Percentiles rank a stretch among this genome's conserved stretches.
Conservation (phyloP, 2,888 invertebrate genomes). For the Acrobasis suavella region DNA sequence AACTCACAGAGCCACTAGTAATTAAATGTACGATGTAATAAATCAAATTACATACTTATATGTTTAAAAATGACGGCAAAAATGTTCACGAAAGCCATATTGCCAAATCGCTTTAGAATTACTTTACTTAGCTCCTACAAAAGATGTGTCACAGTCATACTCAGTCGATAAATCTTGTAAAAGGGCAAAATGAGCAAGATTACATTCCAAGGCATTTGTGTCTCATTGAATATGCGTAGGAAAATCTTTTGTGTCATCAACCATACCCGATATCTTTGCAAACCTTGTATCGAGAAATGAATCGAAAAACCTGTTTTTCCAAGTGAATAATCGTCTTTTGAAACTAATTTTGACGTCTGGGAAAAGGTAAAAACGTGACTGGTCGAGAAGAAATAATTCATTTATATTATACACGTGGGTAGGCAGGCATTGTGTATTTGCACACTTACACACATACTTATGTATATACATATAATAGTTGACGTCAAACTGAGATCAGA, state of each 20-base stretch:
- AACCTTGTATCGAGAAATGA: neutral
- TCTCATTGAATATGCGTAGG: slow-evolving; percentile 2
- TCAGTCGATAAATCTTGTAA: neutral
- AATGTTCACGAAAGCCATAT: neutral
- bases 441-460: no score
- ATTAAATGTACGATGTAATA: no score
- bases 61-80: neutral
- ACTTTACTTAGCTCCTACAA: neutral
- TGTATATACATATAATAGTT: no score
- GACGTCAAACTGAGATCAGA: no score
- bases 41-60: no score
- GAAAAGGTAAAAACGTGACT: no score
- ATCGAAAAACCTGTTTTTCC: neutral
- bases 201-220: neutral
- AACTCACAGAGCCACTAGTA: no score
- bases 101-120: neutral
- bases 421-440: no score
- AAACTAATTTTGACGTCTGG: no score
- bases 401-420: no score
- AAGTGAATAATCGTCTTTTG: neutral
- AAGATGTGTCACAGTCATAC: neutral
- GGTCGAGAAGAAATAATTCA: no score
- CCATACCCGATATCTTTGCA: neutral
- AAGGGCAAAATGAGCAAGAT: neutral
- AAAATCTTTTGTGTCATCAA: neutral